Conservation (phyloP, 2,113 vertebrate genomes). For the Diadophis punctatus region DNA sequence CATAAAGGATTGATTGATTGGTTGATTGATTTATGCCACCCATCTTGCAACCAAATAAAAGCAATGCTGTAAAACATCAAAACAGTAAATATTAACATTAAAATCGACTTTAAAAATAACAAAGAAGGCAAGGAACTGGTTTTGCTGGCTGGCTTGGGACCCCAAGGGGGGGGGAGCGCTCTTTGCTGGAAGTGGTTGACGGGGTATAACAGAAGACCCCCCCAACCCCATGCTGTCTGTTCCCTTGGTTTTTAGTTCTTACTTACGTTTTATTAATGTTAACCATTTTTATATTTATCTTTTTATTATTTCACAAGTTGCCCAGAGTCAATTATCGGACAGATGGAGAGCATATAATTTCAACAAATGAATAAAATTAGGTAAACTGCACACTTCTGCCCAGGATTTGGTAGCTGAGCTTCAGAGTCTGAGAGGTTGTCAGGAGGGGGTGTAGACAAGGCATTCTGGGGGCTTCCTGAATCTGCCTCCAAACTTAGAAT, state of each 20-base stretch:
- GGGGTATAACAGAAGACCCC: too few relatives aligned
- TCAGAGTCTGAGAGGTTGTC: not conserved
- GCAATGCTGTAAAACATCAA: not conserved
- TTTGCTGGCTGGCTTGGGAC: not conserved
- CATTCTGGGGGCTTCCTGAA: not conserved
- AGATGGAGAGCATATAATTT: not conserved
- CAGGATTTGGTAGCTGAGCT: not conserved
- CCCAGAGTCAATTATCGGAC: not conserved
- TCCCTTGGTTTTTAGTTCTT: not conserved
- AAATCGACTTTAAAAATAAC: not conserved
- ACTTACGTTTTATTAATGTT: not conserved
- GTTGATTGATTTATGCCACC: too few relatives aligned
- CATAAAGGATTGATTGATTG: too few relatives aligned
- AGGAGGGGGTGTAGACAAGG: not conserved
- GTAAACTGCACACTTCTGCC: not conserved
- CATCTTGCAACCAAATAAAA: not conserved
- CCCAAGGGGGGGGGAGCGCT: too few relatives aligned
- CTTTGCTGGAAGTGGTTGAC: not conserved
- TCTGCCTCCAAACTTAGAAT: not conserved
- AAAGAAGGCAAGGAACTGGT: not conserved
- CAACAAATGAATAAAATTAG: not conserved
- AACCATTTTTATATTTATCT: not conserved
- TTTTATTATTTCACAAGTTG: not conserved
- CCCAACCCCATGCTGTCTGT: not conserved
- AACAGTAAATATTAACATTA: not conserved